phyloP scores from a whole-genome alignment of 2,113 vertebrate genomes.

The Donacobius atricapilla region DNA sequence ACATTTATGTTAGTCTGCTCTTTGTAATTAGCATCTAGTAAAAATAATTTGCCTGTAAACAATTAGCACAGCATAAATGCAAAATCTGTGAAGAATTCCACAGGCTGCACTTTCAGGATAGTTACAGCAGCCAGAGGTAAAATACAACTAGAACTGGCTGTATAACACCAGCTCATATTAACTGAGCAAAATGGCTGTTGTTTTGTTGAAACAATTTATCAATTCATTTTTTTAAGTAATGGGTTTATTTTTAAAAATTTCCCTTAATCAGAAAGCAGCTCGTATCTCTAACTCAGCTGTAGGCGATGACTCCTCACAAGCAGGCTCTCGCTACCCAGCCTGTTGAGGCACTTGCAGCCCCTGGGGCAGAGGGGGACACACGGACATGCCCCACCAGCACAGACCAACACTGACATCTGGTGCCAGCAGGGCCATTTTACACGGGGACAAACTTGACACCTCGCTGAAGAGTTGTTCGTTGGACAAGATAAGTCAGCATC shows the following conservation, averaged over 20 bases:
- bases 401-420: slow-evolving; percentile 75
- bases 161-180: neutral
- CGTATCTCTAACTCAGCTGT: too few species aligned
- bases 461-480: neutral
- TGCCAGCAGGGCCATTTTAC: slow-evolving; percentile 38
- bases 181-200: neutral
- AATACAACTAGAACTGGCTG: neutral
- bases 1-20: neutral
- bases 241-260: neutral
- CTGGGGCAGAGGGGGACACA: neutral
- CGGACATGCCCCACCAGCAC: neutral
- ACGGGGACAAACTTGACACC: neutral
- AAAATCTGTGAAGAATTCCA: slow-evolving; percentile 7
- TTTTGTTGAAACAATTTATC: slow-evolving; percentile 32
- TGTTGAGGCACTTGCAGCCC: neutral
- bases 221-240: slow-evolving; percentile 1
- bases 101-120: neutral
- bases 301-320: fast-evolving
- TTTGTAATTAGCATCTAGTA: neutral
- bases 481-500: slow-evolving; percentile 4
- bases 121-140: neutral
- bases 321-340: neutral
- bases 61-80: slow-evolving; percentile 2
- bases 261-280: neutral
- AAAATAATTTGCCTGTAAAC: slow-evolving; percentile 3